Base-by-base conservation (phyloP, 2,113 vertebrate species). In the Ariopsis seemanni region DNA sequence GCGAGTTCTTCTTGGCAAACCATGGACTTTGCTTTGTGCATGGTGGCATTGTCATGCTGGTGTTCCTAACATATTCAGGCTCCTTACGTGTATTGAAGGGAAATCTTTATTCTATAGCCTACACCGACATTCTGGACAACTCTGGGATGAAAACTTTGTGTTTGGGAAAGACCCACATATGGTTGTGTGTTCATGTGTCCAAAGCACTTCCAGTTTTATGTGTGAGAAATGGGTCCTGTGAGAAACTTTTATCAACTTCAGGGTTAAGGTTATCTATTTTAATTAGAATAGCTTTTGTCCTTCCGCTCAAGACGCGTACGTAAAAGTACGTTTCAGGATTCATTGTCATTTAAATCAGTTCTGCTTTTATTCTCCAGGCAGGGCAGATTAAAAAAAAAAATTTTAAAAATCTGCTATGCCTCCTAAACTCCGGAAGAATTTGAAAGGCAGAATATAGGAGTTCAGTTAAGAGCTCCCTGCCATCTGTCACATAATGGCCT, bases 301-400 rank as follows among this genome's bases (percentile, higher is more conserved):
- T 69, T 27, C 79, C 11, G n/a, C 27, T 69, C 22, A 69, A 5
- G 50, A 57, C 52, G 58, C 50, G 18, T 62, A 53, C 50, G 18
- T 62, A 53, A 53, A 12, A 69, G 15, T 63, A 63, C 27, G 50
- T 34, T 62, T 42, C 30, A 34, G 69, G 42, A 60, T 85, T 65
- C 71, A 67, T 72, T 79, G n/a, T 82, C 81, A 72, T 77, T 86
- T 69, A 18, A 79, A 75, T 72, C 34, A 78, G 62, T 82, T 85
- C 53, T 25, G 34, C 69, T 82, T 71, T 83, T 20, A 79, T 60
- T 85, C 69, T 84, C 25, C 15, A 14, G 78, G 62, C 75, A 74
- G 79, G 71, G 34, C 18, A 57, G 14, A 57, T 81, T 42, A 50
- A 53, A 53, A 52, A 65, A 89, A 77, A n/a, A 50, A 53, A 53